Conservation (phyloP, 2,113 vertebrate species). For the Burhinus oedicnemus region DNA sequence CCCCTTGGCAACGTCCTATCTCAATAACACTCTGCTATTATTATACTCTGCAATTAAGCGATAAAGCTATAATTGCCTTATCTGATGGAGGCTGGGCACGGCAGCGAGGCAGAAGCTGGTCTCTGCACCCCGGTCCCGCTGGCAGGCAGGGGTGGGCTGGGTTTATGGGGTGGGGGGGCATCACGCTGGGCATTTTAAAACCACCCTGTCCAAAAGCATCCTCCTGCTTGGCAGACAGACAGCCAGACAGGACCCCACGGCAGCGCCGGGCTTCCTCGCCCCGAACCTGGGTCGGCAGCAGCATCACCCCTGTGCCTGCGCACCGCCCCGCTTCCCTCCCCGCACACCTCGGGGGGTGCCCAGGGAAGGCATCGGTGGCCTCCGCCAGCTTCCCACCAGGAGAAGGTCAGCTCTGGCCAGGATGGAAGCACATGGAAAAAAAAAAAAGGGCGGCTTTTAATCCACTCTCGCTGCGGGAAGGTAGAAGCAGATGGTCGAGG, state of each 20-base stretch:
- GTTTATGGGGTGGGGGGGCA: background rate
- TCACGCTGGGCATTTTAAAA: background rate
- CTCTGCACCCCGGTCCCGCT: background rate
- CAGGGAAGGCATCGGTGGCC: background rate
- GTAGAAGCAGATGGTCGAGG: background rate
- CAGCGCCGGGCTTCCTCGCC: background rate
- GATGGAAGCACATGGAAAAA: background rate
- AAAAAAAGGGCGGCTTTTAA: background rate
- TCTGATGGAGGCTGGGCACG: background rate
- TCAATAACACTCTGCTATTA: background rate
- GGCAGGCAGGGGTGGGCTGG: no score
- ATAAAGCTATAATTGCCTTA: background rate
- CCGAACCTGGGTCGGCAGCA: accelerated
- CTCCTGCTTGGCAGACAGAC: background rate
- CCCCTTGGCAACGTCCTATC: background rate
- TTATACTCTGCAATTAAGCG: background rate
- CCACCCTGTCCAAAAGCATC: background rate
- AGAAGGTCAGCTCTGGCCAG: background rate
- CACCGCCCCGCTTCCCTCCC: background rate
- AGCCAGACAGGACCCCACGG: background rate
- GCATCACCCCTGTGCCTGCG: background rate
- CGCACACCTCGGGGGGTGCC: accelerated
- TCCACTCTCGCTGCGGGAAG: accelerated
- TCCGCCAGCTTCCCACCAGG: background rate
- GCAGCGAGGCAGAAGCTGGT: background rate